Evolutionary conservation across 2,888 invertebrate species (phyloP), one percentile per base, ranked within the genome.

Genomic region (Oscheius myriophilus): DNA sequence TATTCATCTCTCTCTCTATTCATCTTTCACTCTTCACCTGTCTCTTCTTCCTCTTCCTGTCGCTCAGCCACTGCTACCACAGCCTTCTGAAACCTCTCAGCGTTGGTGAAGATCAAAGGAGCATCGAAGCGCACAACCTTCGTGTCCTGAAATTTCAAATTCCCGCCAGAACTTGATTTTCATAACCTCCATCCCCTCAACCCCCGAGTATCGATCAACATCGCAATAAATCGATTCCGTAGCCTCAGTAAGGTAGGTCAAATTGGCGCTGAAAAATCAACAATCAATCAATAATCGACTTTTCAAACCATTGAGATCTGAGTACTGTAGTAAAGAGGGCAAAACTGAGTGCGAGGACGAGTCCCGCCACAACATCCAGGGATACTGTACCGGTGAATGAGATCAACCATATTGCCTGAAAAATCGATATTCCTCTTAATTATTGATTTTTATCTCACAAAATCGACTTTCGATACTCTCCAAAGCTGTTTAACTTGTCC

Each of bases 381-480:
- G 33, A n/a, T 21, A 63, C 52, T 12, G 63, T 63, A 33, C 26
- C 52, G 14, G 16, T 11, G 18, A 63, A 63, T 16, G 63, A 18
- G 12, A 63, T 51, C 18, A 63, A n/a, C 63, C 63, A 63, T 23
- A 65, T 55, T 21, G n/a, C n/a, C 65, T 65, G 26, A 42, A 64
- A 64, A 33, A 16, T 25, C 16, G 26, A 16, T 7, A 63, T 18
- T 1, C 2, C n/a, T n/a, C n/a, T 26, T 25, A 12, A 18, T 26
- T 33, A 33, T 33, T 9, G 33, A 33, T 33, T 33, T 33, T 33
- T 1, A 26, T 2, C 54, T 54, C 16, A 54, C 65, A 33, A 65
- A 54, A 41, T 65, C 65, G n/a, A 65, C 18, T 55, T 55, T 53
- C 25, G 65, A 65, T 11, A 65, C 42, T 65, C 16, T 65, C 65